Percentiles rank a stretch among this genome's conserved stretches.
Conservation (phyloP, 2,113 vertebrate genomes). For the Leuciscus idus region DNA sequence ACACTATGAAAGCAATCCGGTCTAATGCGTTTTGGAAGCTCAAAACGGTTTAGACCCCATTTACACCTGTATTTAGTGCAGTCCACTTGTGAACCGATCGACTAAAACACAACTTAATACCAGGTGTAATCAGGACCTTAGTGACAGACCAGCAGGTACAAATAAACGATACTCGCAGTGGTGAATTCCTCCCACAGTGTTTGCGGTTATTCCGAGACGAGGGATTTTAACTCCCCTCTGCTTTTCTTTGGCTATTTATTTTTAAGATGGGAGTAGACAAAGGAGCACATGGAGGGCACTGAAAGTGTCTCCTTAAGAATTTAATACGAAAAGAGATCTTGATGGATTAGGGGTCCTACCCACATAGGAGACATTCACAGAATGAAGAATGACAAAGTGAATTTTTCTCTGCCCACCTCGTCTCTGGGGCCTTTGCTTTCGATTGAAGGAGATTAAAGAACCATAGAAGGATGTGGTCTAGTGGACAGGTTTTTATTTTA, state of each 20-base stretch:
- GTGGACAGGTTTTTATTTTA: slow-evolving; percentile 68
- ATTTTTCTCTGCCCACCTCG: slow-evolving; percentile 50
- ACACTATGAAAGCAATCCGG: too few species aligned
- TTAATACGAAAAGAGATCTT: slow-evolving; percentile 83
- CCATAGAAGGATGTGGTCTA: slow-evolving; percentile 72
- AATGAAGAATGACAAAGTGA: slow-evolving; percentile 81
- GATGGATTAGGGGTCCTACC: slow-evolving; percentile 82
- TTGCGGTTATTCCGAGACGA: slow-evolving; percentile 3
- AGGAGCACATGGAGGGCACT: slow-evolving; percentile 73
- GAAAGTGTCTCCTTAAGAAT: slow-evolving; percentile 81
- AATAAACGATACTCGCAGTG: neutral
- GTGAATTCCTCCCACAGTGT: slow-evolving; percentile 7
- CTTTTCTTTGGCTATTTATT: slow-evolving; percentile 76
- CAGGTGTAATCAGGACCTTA: neutral
- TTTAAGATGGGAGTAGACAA: slow-evolving; percentile 78
- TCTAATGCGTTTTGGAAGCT: too few species aligned
- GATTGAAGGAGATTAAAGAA: slow-evolving; percentile 79
- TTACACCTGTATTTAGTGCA: neutral
- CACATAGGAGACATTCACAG: slow-evolving; percentile 78
- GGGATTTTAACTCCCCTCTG: slow-evolving; percentile 66
- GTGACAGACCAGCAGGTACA: neutral
- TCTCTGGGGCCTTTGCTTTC: slow-evolving; percentile 77
- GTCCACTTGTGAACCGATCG: too few species aligned
- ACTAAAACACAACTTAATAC: too few species aligned
- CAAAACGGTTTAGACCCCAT: neutral